A percentile compares a stretch with the other conserved stretches of the same genome.
phyloP scores from a whole-genome alignment of 2,888 invertebrate genomes.

The Pachliopta kotzebuea region DNA sequence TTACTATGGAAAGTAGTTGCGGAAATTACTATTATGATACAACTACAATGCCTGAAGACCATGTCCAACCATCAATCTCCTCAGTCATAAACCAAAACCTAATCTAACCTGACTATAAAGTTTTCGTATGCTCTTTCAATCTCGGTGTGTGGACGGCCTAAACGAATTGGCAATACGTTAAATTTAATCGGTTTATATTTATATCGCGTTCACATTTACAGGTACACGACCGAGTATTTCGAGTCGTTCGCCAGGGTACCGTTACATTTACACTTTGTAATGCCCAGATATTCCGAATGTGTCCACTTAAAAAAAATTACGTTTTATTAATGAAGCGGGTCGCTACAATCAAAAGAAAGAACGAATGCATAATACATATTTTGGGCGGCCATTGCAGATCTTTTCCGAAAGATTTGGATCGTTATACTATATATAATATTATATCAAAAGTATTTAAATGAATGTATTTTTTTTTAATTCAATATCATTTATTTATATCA shows the following conservation, averaged over 20 bases:
- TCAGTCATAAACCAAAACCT: no score
- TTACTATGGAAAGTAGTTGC: no score
- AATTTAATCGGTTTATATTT: constrained; percentile 5
- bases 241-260: constrained; percentile 21
- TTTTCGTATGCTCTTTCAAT: not conserved
- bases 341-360: not conserved
- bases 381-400: not conserved
- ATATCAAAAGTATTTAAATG: no score
- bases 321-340: constrained; percentile 1
- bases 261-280: constrained; percentile 18
- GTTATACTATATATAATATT: no score
- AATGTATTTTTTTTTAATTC: no score
- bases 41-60: no score
- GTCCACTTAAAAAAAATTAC: constrained; percentile 16
- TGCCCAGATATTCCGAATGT: constrained; percentile 6
- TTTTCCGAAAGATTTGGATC: not conserved
- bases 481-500: no score
- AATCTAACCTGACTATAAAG: not conserved
- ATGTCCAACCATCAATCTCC: not conserved
- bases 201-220: constrained; percentile 4
- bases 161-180: constrained; percentile 1
- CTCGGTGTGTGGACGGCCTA: not conserved
- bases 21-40: no score
- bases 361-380: not conserved
- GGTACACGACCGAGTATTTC: constrained; percentile 26